A percentile compares a stretch with the other conserved stretches of the same genome.
Evolutionary conservation across 2,888 invertebrate species (phyloP).

Genomic region (Nemotelus pantherinus): DNA sequence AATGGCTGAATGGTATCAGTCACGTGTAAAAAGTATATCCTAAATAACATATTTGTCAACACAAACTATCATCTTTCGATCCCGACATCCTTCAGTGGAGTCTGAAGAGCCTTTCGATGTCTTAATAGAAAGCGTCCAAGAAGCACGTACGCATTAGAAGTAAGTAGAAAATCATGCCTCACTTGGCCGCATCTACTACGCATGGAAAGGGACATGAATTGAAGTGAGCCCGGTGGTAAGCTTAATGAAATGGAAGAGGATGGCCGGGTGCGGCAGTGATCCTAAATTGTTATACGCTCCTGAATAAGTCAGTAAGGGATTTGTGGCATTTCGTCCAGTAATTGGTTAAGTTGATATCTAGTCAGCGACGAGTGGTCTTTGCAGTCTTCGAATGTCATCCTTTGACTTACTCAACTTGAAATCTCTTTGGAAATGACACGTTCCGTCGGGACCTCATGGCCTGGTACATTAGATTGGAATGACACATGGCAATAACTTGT

Average conservation of each 20-base stretch:
- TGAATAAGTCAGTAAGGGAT: conserved; percentile 45
- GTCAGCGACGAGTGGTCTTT: not conserved
- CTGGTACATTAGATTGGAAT: not conserved
- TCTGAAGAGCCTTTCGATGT: too few species aligned
- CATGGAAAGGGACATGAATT: conserved; percentile 14
- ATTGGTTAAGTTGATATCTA: conserved; percentile 35
- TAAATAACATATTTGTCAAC: too few species aligned
- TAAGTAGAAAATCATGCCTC: not conserved
- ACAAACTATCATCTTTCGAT: too few species aligned
- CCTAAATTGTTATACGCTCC: conserved; percentile 48
- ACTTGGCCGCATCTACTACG: not conserved
- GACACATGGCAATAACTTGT: too few species aligned
- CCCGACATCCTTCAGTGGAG: too few species aligned
- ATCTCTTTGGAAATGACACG: conserved; percentile 26
- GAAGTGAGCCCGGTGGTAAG: conserved; percentile 19
- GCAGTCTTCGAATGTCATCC: not conserved
- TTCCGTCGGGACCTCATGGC: not conserved
- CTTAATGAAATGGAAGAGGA: conserved; percentile 45
- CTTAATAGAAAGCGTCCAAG: not conserved
- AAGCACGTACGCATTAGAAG: not conserved
- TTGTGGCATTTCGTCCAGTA: conserved; percentile 39
- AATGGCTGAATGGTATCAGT: too few species aligned
- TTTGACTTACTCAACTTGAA: conserved; percentile 25
- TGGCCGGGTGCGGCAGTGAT: conserved; percentile 7
- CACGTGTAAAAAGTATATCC: too few species aligned